These are phyloP conservation scores for Caenorhabditis macrosperma DNA, from an alignment of 2,888 invertebrate genomes.

Conservation along the genomic window DNA sequence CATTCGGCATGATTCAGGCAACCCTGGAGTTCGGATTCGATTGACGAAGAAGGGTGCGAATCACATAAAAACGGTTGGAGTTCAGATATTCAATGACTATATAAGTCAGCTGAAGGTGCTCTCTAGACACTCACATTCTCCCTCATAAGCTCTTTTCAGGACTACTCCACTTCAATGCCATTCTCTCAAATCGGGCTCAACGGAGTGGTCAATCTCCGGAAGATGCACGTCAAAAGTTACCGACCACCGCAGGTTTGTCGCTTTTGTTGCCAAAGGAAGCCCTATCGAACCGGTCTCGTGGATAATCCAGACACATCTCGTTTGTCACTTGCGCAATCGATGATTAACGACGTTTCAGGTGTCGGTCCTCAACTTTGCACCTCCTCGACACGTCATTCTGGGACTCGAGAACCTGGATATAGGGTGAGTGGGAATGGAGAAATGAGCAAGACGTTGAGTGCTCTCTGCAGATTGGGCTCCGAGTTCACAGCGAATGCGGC, in stretches of 20 bases:
- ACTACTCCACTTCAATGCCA: constrained; percentile 67
- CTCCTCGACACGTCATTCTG: constrained; percentile 73
- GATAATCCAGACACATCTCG: not conserved
- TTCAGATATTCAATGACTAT: constrained; percentile 78
- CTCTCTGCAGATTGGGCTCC: constrained; percentile 28
- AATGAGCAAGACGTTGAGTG: not conserved
- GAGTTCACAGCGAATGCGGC: constrained; percentile 51
- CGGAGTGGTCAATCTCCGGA: constrained; percentile 71
- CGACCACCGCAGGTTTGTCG: constrained; percentile 68
- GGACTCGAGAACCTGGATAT: constrained; percentile 76
- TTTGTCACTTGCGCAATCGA: constrained; percentile 15
- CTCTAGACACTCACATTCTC: not conserved
- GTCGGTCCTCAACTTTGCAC: constrained; percentile 76
- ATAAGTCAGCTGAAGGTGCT: constrained; percentile 67
- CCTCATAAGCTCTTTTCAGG: constrained; percentile 4
- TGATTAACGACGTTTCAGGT: constrained; percentile 44
- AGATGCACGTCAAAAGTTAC: constrained; percentile 73
- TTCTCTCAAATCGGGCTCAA: constrained; percentile 75
- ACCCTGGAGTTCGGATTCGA: constrained; percentile 77
- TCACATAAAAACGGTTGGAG: constrained; percentile 77
- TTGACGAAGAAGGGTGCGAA: constrained; percentile 78
- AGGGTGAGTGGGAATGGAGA: constrained; percentile 61
- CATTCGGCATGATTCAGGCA: constrained; percentile 73
- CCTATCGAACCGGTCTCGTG: not conserved
- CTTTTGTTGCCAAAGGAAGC: not conserved